Evolutionary conservation across 1,140 invertebrate species (phyloP).

Genomic region (Camponotus floridanus): DNA sequence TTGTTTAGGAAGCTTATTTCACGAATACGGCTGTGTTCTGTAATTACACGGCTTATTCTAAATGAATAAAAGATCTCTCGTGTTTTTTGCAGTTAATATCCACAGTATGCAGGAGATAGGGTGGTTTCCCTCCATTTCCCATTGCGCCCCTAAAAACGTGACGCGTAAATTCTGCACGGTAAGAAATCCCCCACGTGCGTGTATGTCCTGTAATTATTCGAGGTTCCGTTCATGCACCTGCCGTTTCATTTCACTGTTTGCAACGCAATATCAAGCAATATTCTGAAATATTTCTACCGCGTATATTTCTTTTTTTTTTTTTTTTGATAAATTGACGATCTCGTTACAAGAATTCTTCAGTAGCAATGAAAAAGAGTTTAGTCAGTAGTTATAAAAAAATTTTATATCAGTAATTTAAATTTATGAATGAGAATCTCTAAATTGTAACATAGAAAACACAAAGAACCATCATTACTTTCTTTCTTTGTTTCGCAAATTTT

Average conservation of each 20-base stretch:
- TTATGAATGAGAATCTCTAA: background rate
- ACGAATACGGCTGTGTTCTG: background rate
- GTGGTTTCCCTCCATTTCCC: conserved; percentile 3
- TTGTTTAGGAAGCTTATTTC: background rate
- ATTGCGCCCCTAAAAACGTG: conserved; percentile 16
- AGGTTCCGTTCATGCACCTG: conserved; percentile 20
- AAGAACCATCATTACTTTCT: background rate
- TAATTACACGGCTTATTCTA: background rate
- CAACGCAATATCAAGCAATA: conserved; percentile 14
- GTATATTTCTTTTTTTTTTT: background rate
- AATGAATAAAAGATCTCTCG: conserved; percentile 31
- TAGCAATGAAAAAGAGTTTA: background rate
- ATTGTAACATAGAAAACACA: background rate
- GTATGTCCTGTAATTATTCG: conserved; percentile 17
- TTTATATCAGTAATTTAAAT: background rate
- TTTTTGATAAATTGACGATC: background rate
- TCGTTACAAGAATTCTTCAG: conserved; percentile 13
- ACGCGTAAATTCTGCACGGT: conserved; percentile 11
- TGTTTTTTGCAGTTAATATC: conserved; percentile 14
- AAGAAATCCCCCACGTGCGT: conserved; percentile 26
- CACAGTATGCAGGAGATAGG: background rate
- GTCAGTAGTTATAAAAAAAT: background rate
- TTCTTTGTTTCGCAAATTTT: background rate
- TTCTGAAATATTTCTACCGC: background rate
- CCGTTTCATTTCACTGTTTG: background rate